These are phyloP conservation scores for Leuciscus idus DNA, from an alignment of 2,113 vertebrate genomes.

Conservation along the genomic window DNA sequence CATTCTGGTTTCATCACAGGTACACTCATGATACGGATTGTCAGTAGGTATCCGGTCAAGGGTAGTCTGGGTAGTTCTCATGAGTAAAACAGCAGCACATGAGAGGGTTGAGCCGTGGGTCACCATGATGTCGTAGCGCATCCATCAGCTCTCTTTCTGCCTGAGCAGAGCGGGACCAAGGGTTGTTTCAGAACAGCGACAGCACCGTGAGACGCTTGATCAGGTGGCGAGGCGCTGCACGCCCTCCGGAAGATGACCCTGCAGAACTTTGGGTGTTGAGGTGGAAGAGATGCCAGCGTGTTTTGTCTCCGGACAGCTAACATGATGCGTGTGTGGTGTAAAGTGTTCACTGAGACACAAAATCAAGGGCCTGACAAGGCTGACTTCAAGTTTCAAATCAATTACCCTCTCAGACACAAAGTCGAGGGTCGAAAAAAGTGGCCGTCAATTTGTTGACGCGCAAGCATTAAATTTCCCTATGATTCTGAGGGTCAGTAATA, in stretches of 20 bases:
- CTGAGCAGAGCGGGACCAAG: slow-evolving; percentile 59
- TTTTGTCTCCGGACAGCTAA: slow-evolving; percentile 76
- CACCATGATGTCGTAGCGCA: slow-evolving; percentile 77
- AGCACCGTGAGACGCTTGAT: slow-evolving; percentile 53
- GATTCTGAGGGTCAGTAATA: slow-evolving; percentile 14
- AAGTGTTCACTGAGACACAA: neutral
- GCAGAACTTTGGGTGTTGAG: slow-evolving; percentile 79
- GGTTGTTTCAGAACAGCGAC: slow-evolving; percentile 26
- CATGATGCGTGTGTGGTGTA: slow-evolving; percentile 37
- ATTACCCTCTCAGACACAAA: neutral
- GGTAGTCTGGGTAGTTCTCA: slow-evolving; percentile 29
- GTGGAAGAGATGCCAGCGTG: slow-evolving; percentile 83
- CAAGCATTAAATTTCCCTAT: neutral
- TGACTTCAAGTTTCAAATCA: neutral
- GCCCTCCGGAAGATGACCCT: slow-evolving; percentile 76
- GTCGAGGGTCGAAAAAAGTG: neutral
- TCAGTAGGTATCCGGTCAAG: neutral
- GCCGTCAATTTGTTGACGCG: slow-evolving; percentile 21
- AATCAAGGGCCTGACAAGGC: neutral
- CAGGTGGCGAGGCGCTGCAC: slow-evolving; percentile 71
- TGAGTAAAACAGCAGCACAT: slow-evolving; percentile 58
- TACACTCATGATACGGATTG: neutral
- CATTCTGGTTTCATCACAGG: neutral
- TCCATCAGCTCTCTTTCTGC: slow-evolving; percentile 77
- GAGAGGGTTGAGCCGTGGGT: slow-evolving; percentile 77